Conservation (phyloP, 2,888 invertebrate genomes). For the Reticulitermes lucifugus region DNA sequence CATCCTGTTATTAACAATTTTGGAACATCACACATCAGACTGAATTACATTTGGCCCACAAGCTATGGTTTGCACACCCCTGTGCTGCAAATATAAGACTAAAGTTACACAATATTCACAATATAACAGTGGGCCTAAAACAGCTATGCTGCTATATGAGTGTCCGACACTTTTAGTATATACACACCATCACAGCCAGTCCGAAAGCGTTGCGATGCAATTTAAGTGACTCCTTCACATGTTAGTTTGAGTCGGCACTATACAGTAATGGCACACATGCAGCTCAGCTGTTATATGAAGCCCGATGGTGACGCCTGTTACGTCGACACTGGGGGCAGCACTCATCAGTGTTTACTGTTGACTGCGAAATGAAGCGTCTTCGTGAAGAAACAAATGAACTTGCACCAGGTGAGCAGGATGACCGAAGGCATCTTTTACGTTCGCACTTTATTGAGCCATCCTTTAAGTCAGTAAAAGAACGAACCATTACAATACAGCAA, state of each 20-base stretch:
- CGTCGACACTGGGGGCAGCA: slow-evolving; percentile 71
- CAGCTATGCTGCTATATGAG: no score
- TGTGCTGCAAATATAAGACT: background rate
- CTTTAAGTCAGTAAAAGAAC: slow-evolving; percentile 64
- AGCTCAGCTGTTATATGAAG: slow-evolving; percentile 42
- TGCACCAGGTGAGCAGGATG: slow-evolving; percentile 71
- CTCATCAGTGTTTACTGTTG: slow-evolving; percentile 65
- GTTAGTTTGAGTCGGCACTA: background rate
- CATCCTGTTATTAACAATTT: no score
- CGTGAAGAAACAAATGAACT: slow-evolving; percentile 54
- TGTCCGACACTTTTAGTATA: no score
- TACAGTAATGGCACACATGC: background rate
- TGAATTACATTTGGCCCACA: no score
- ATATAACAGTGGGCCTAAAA: no score
- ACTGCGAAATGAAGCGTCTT: slow-evolving; percentile 62
- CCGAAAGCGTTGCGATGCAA: background rate
- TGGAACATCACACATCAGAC: no score
- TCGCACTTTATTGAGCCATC: slow-evolving; percentile 85
- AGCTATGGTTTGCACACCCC: no score
- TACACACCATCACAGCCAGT: no score
- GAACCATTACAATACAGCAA: no score
- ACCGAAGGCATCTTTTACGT: slow-evolving; percentile 82
- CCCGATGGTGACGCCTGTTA: slow-evolving; percentile 65
- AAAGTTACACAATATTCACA: background rate
- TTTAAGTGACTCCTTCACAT: background rate